Evolutionary conservation across 2,888 invertebrate genomes (phyloP), one percentile per base, ranked within the genome.

Genomic region (Stenodera caucasica): DNA sequence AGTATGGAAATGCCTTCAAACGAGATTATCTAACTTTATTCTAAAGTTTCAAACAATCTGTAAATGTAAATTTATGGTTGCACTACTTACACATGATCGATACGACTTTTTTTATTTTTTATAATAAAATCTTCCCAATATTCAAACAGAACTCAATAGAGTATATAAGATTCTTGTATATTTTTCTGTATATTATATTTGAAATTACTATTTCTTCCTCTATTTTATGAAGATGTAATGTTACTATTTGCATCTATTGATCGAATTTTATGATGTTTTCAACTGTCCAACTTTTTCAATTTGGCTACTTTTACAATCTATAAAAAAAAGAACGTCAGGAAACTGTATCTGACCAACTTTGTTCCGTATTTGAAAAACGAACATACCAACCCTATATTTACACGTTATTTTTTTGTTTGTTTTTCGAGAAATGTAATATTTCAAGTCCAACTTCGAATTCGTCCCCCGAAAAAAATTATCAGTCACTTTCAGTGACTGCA

Each of bases 281-380:
- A 54, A 29, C 18, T 55, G 55, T 45, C 30, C 53, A 33, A 53
- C 49, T 50, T 53, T 53, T 52, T 57, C 60, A 51, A 54, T 60
- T 64, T 53, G 50, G 57, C 51, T 64, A 53, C 52, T 62, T 53
- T 62, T 65, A 45, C 45, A 45, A 23, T 40, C 9, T 8, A 11
- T 6, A 33, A 12, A 33, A 32, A 33, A 33, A n/a, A 1, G 8
- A 33, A 12, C 1, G 33, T 2, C 12, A n/a, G 3, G n/a, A 12
- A 18, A 18, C 15, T 37, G 11, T 18, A 18, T 18, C 33, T n/a
- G 12, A 40, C 15, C 15, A 40, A 40, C 18, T 40, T 40, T 40
- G 14, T 8, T 18, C 40, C 2, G 15, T 40, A 18, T 40, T 8
- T 12, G 8, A 9, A 9, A 6, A 5, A 30, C 4, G 8, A 30